Base-by-base conservation (phyloP, 2,888 invertebrate genomes). In the Nipponacmea schrenckii region DNA sequence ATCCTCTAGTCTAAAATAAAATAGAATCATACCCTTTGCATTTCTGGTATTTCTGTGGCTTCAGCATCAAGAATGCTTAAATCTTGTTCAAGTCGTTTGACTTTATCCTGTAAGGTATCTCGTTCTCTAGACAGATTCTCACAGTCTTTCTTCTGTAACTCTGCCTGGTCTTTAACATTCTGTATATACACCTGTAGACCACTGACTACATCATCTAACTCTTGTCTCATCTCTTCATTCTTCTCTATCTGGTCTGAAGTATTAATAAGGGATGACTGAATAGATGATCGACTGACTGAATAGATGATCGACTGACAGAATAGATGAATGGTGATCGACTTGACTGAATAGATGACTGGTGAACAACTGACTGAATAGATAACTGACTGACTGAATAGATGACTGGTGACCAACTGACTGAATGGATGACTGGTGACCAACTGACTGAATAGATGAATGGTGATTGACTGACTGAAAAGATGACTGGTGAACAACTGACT, bases 191-290 rank as follows among this genome's bases (percentile, higher is more conserved):
- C 78, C 74, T 86, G 84, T 67, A 88, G 76, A 26, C 86, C 87
- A 26, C 77, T 80, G 0, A 87, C 83, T 65, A 88, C 84, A 63
- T 83, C 82, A 73, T 87, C 86, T 48, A 88, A 79, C 74, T 88
- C 87, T 50, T 80, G 79, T 26, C 83, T 75, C 45, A 87, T 73
- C 17, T 81, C 81, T 10, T 86, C 86, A 70, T 83, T 83, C 67
- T 72, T 78, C 62, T 84, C 83, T 26, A 81, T 75, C 26, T 81
- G 80, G 69, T 83, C 84, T 83, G 75, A 1, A 77, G 68, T 56
- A n/a, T 31, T 31, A 31, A 27, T 31, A 27, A 15, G 44, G 27
- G 2, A 56, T 50, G 27, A 31, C 3, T 39, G 39, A 39, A 39
- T 39, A 7, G 10, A 39, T 39, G 10, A 39, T 8, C 8, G 39